Percentiles rank a stretch among this genome's conserved stretches.
phyloP scores from a whole-genome alignment of 2,797 vertebrate species.

The Antennarius maculatus region DNA sequence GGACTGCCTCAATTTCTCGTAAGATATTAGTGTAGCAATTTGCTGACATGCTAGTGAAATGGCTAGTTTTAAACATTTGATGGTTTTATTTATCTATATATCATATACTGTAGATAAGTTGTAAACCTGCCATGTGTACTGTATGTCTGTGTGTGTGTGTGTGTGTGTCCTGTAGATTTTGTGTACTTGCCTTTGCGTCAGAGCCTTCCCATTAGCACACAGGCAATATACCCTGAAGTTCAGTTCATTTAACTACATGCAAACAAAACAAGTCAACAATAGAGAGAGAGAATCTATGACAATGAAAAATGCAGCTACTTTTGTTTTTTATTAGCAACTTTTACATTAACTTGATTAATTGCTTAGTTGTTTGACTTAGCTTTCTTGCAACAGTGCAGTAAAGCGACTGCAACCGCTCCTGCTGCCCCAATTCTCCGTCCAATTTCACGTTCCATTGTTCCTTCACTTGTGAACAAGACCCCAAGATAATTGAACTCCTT shows the following conservation, averaged over 20 bases:
- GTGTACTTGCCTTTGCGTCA: not conserved
- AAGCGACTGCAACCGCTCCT: no score
- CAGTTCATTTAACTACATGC: not conserved
- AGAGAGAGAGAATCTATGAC: not conserved
- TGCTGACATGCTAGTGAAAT: not conserved
- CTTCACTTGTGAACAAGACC: no score
- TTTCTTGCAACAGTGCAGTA: no score
- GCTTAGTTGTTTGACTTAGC: no score
- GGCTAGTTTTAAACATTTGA: not conserved
- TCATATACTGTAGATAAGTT: no score
- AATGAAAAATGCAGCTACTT: not conserved
- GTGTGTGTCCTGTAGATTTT: not conserved
- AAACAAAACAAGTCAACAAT: no score
- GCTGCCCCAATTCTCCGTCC: no score
- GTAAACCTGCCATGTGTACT: not conserved
- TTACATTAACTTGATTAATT: no score
- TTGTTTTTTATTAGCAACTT: no score
- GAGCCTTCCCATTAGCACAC: no score
- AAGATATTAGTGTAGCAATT: slow-evolving; percentile 78
- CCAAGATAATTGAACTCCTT: no score
- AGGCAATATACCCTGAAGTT: not conserved
- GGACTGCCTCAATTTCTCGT: slow-evolving; percentile 95
- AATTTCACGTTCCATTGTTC: no score
- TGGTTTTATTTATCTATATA: not conserved
- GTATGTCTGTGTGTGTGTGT: slow-evolving; percentile 6